These are phyloP conservation scores for Pseudorectes ferrugineus DNA, from an alignment of 2,113 vertebrate species.

Conservation along the genomic window DNA sequence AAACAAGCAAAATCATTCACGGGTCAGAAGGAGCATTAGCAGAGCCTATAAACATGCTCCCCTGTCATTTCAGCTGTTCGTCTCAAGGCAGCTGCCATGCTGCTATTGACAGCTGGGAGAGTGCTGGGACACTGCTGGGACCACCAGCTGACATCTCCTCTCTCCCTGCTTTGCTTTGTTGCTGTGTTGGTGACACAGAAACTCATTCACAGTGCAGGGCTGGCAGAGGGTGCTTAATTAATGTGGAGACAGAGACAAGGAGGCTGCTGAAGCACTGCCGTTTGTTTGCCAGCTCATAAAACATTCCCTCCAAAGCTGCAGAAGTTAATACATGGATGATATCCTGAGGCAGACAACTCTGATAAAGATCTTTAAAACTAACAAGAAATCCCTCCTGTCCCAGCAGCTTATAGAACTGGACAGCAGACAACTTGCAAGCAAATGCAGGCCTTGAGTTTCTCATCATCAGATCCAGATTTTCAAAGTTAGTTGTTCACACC, in stretches of 20 bases:
- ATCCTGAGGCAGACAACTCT: background rate
- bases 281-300: slow-evolving; percentile 11
- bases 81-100: background rate
- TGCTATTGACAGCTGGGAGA: slow-evolving; percentile 54
- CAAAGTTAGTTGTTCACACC: background rate
- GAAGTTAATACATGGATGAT: background rate
- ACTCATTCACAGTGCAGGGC: background rate
- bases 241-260: background rate
- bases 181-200: background rate
- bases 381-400: background rate
- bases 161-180: background rate
- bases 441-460: background rate
- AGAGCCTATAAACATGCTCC: background rate
- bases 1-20: slow-evolving; percentile 60
- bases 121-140: background rate
- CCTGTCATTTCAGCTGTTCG: slow-evolving; percentile 61
- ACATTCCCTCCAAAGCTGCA: background rate
- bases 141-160: slow-evolving; percentile 34
- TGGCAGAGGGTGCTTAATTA: background rate
- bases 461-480: background rate
- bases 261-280: background rate
- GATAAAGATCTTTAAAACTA: background rate
- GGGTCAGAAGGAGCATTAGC: slow-evolving; percentile 27
- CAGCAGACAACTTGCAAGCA: background rate
- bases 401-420: background rate